Conservation (phyloP, 2,797 vertebrate species). For the Dendrocincla tyrannina region DNA sequence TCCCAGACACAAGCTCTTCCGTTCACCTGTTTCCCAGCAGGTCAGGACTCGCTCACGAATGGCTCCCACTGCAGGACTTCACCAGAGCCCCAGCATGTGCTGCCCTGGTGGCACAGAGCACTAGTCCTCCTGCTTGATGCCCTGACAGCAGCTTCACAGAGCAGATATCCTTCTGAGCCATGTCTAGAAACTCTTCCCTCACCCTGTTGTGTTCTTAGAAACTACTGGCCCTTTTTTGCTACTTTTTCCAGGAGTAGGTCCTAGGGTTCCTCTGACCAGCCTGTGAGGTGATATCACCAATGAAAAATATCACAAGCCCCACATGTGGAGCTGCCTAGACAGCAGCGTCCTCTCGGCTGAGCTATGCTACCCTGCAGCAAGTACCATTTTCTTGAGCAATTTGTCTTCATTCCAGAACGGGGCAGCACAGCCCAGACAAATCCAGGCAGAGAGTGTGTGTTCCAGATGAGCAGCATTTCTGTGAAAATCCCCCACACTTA, state of each 20-base stretch:
- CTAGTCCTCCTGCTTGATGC: neutral
- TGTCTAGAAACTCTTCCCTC: neutral
- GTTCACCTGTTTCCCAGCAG: accelerated
- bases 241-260: neutral
- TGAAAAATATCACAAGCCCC: neutral
- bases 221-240: neutral
- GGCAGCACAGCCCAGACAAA: constrained; percentile 43
- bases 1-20: neutral
- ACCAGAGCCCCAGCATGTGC: neutral
- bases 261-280: neutral
- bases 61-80: neutral
- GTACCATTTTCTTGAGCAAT: neutral
- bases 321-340: neutral
- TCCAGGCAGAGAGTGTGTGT: neutral
- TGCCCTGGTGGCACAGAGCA: neutral
- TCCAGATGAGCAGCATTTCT: neutral
- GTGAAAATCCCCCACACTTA: neutral
- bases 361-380: neutral
- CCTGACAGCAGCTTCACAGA: neutral
- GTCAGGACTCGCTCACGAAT: accelerated
- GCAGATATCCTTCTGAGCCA: neutral
- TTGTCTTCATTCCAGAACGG: neutral
- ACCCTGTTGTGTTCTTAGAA: neutral
- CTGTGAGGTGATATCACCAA: accelerated
- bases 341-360: neutral